phyloP scores from a whole-genome alignment of 2,797 vertebrate genomes.

The Hydrocynus forskahlii region DNA sequence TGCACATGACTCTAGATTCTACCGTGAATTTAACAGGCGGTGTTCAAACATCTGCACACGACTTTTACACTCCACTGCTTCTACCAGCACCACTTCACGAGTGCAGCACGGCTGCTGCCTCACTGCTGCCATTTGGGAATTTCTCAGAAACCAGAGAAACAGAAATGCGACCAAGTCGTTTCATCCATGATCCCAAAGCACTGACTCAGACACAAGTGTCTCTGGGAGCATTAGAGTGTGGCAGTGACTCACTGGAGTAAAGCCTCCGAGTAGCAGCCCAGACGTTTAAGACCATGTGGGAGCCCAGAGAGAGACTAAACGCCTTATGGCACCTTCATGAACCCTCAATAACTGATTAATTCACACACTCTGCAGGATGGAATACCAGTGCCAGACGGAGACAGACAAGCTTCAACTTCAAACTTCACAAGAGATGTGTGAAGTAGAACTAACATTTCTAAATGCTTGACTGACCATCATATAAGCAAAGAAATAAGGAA shows the following conservation, averaged over 20 bases:
- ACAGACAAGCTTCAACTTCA: too few species aligned
- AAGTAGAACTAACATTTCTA: too few species aligned
- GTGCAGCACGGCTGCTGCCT: background rate
- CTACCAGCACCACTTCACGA: background rate
- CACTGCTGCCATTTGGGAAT: conserved; percentile 11
- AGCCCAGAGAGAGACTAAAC: background rate
- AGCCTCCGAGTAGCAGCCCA: background rate
- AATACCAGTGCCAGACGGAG: too few species aligned
- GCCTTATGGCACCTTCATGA: background rate
- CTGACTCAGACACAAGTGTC: conserved; percentile 42
- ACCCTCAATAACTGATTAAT: background rate
- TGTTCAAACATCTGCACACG: too few species aligned
- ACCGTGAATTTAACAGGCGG: too few species aligned
- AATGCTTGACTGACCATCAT: too few species aligned
- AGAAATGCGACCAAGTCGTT: conserved; percentile 2
- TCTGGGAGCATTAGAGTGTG: conserved; percentile 10
- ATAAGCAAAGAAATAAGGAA: too few species aligned
- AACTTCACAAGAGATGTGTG: too few species aligned
- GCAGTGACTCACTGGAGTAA: conserved; percentile 27
- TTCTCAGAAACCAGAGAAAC: background rate
- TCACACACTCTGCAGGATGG: too few species aligned
- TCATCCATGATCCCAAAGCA: background rate
- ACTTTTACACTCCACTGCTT: background rate
- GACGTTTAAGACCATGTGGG: background rate
- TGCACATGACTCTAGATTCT: too few species aligned